These are phyloP conservation scores for Yponomeuta sedellus DNA, from an alignment of 2,888 invertebrate species.

Conservation along the genomic window DNA sequence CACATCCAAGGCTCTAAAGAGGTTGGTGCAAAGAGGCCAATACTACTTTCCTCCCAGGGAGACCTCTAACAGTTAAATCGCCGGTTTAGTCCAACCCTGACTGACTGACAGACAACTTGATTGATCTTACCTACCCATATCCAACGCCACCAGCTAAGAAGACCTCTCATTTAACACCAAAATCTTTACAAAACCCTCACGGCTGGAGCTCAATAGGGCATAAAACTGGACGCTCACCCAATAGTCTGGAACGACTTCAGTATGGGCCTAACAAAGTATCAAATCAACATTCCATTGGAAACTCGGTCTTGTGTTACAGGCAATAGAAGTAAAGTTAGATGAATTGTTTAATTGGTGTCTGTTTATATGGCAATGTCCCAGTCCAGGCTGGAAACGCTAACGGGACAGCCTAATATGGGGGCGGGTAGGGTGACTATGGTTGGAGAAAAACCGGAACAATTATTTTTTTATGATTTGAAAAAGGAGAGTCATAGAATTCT, in stretches of 20 bases:
- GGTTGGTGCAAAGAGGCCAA: not conserved
- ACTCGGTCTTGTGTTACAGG: not conserved
- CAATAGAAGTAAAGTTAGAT: not conserved
- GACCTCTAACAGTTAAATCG: not conserved
- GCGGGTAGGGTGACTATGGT: constrained; percentile 29
- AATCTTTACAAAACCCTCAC: not conserved
- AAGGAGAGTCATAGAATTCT: too few species aligned
- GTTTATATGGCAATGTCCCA: constrained; percentile 5
- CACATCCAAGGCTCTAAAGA: not conserved
- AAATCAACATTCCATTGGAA: not conserved
- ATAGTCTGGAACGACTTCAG: not conserved
- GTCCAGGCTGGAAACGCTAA: constrained; percentile 27
- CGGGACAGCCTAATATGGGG: constrained; percentile 50
- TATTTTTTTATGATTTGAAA: too few species aligned
- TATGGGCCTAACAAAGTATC: not conserved
- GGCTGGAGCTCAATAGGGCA: not conserved
- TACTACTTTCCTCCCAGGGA: not conserved
- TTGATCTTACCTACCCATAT: constrained; percentile 6
- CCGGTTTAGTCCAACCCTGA: not conserved
- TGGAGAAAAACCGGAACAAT: not conserved
- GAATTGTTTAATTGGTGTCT: not conserved
- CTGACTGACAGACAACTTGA: constrained; percentile 4
- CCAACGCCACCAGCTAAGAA: not conserved
- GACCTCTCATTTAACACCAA: not conserved
- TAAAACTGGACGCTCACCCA: not conserved